phyloP scores from a whole-genome alignment of 2,113 vertebrate genomes.

The Hiodon tergisus region DNA sequence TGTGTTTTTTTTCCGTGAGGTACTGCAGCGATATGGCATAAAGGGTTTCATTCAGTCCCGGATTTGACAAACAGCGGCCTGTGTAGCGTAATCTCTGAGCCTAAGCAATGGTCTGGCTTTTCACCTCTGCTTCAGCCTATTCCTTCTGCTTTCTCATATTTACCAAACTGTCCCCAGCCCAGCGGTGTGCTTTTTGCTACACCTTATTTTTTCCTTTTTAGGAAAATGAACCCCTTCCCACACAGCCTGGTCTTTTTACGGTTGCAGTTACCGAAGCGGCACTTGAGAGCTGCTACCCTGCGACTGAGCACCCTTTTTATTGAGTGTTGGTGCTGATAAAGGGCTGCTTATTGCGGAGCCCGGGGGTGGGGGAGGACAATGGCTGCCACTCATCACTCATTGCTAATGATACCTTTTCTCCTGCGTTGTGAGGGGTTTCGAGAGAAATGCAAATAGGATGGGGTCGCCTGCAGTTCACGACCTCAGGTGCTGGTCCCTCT shows the following conservation, averaged over 20 bases:
- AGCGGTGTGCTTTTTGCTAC: too few species aligned
- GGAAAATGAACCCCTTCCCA: neutral
- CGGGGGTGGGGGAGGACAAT: slow-evolving; percentile 77
- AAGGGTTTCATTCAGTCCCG: too few species aligned
- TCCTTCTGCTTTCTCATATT: too few species aligned
- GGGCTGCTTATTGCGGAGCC: slow-evolving; percentile 74
- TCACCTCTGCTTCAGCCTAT: too few species aligned
- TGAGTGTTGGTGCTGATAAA: slow-evolving; percentile 82
- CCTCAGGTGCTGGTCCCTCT: slow-evolving; percentile 82
- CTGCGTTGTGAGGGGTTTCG: slow-evolving; percentile 58
- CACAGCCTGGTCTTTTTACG: neutral
- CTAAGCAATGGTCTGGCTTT: too few species aligned
- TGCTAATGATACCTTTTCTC: slow-evolving; percentile 79
- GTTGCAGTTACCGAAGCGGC: neutral
- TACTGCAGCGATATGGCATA: too few species aligned
- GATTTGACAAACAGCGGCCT: too few species aligned
- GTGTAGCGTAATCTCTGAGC: too few species aligned
- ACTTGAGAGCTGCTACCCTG: slow-evolving; percentile 65
- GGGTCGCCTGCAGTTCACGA: slow-evolving; percentile 90
- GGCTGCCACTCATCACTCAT: slow-evolving; percentile 86
- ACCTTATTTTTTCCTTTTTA: neutral
- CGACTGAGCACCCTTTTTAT: slow-evolving; percentile 84
- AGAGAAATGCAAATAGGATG: slow-evolving; percentile 83
- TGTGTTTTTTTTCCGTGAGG: too few species aligned
- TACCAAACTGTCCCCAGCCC: too few species aligned